phyloP scores from a whole-genome alignment of 2,797 vertebrate species.

The Argya squamiceps region DNA sequence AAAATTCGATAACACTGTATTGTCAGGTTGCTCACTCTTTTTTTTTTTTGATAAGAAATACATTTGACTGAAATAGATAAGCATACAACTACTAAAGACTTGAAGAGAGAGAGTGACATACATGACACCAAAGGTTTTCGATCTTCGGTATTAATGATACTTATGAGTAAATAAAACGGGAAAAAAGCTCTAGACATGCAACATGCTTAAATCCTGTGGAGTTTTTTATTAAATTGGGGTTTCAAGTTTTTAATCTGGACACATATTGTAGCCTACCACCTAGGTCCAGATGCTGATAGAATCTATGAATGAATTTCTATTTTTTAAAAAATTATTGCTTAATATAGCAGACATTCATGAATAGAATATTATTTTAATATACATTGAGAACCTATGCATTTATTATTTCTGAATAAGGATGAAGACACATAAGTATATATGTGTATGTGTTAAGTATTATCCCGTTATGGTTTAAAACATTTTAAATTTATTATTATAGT shows the following conservation, averaged over 20 bases:
- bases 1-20: conserved; percentile 98
- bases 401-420: conserved; percentile 21
- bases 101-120: conserved; percentile 84
- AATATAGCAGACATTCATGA: neutral
- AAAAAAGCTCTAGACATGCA: conserved; percentile 55
- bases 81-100: conserved; percentile 89
- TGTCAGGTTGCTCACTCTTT: conserved; percentile 86
- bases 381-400: neutral
- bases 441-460: neutral
- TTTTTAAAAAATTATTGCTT: neutral
- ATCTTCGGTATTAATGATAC: conserved; percentile 91
- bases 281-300: conserved; percentile 17
- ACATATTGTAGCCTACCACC: conserved; percentile 32
- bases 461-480: conserved; percentile 28
- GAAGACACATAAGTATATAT: neutral
- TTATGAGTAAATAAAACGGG: conserved; percentile 85
- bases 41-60: conserved; percentile 92
- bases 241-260: conserved; percentile 53
- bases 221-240: neutral
- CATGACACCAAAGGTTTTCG: conserved; percentile 82
- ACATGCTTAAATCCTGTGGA: conserved; percentile 63
- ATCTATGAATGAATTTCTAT: neutral
- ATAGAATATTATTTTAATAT: conserved; percentile 1
- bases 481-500: neutral
- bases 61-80: conserved; percentile 99